Conservation (phyloP, 2,888 invertebrate species). For the Amblyteles armatorius region DNA sequence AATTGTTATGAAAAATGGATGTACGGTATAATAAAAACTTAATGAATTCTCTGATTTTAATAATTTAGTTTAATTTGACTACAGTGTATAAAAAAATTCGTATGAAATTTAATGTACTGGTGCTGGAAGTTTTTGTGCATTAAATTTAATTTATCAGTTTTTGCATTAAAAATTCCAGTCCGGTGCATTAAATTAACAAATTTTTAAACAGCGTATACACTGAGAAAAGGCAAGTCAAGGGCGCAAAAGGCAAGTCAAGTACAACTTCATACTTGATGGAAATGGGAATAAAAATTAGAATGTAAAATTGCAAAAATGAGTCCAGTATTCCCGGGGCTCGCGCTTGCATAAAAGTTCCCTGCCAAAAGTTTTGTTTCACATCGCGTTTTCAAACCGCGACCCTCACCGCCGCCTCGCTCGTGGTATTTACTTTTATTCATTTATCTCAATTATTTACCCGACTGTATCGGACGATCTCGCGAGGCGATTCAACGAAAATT, state of each 20-base stretch:
- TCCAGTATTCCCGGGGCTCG: background rate
- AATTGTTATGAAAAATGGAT: too few species aligned
- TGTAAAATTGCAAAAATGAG: background rate
- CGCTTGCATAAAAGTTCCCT: background rate
- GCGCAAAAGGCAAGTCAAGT: background rate
- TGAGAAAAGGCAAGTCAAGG: background rate
- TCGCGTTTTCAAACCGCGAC: constrained; percentile 49
- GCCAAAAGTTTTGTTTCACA: constrained; percentile 26
- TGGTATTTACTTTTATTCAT: background rate
- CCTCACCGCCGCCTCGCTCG: constrained; percentile 32
- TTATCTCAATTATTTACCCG: constrained; percentile 14
- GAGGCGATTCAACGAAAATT: constrained; percentile 13
- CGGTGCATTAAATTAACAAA: too few species aligned
- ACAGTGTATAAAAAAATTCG: too few species aligned
- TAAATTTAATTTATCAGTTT: too few species aligned
- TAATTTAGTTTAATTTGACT: too few species aligned
- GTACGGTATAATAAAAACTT: too few species aligned
- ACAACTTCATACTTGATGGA: background rate
- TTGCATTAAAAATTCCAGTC: too few species aligned
- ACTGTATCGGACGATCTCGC: constrained; percentile 10
- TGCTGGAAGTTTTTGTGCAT: too few species aligned
- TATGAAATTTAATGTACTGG: too few species aligned
- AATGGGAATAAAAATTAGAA: background rate
- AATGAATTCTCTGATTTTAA: too few species aligned
- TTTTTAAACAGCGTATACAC: too few species aligned